Evolutionary conservation across 2,888 invertebrate species (phyloP), one percentile per base, ranked within the genome.

Genomic region (Macrostomum cliftonense): DNA sequence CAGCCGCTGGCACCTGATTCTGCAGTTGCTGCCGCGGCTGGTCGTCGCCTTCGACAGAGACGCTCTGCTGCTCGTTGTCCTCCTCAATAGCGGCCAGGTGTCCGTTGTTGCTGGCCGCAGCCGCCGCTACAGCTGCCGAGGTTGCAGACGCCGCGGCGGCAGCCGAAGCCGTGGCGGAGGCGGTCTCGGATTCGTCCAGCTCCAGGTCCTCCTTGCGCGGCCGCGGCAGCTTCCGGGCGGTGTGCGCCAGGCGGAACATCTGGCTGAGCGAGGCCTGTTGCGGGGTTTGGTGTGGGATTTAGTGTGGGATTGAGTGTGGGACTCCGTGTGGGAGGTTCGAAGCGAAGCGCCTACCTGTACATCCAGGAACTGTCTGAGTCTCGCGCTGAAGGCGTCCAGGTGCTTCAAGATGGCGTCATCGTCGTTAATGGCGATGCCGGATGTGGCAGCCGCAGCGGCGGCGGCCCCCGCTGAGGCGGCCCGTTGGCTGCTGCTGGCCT

Each of bases 381-480:
- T 56, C 16, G 53, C 53, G 55, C 64, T 65, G 58, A 65, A 65
- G 20, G 54, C 52, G 45, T 66, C 65, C 55, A 68, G 55, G 53
- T 67, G 65, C 20, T 59, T 56, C 59, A 67, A 57, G 44, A 68
- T 64, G 40, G 63, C 61, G 37, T 67, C 65, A 52, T 67, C 66
- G 55, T 68, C 67, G 21, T 62, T 58, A 36, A 68, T 57, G 12
- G 65, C 60, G 38, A 67, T 63, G 0, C 67, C 67, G 50, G 64
- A 54, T 28, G 19, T 19, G 28, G 37, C 45, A 5, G 28, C 5
- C 4, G 17, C 28, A 28, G 28, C 28, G 28, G 28, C n/a, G n/a
- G n/a, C 28, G 28, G 28, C 28, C 28, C 28, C 28, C 5, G 28
- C 28, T 9, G 28, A 28, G 4, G 28, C 28, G 28, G 28, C 28